These are phyloP conservation scores for Phaenicophaeus curvirostris DNA, from an alignment of 2,797 vertebrate species.

Conservation along the genomic window DNA sequence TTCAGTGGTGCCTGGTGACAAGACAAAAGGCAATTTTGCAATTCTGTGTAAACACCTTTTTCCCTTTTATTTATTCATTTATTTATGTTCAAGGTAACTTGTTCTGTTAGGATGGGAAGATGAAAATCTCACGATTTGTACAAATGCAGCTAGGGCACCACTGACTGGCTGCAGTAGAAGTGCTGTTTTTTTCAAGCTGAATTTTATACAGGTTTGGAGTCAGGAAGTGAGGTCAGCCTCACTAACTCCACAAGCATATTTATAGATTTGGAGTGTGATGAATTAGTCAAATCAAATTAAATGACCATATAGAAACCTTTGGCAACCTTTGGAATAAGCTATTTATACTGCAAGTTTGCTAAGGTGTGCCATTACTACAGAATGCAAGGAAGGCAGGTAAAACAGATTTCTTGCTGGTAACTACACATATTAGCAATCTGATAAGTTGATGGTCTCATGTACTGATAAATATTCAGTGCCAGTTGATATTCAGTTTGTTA, in stretches of 20 bases:
- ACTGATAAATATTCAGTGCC: not conserved
- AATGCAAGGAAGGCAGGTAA: not conserved
- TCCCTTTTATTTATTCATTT: rapidly evolving
- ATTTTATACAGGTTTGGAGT: not conserved
- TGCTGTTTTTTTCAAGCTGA: not conserved
- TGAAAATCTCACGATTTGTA: not conserved
- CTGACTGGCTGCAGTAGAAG: not conserved
- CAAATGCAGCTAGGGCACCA: not conserved
- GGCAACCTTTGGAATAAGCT: not conserved
- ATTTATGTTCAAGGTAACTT: not conserved
- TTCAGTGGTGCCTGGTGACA: not conserved
- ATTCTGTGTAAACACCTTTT: not conserved
- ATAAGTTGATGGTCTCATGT: not conserved
- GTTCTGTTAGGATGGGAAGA: not conserved
- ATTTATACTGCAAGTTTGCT: not conserved
- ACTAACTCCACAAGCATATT: not conserved
- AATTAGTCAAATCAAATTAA: constrained; percentile 8
- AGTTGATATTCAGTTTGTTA: not conserved
- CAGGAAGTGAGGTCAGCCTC: not conserved
- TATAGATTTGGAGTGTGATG: not conserved
- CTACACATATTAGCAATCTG: not conserved
- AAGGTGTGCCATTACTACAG: not conserved
- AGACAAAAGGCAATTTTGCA: not conserved
- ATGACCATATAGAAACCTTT: not conserved
- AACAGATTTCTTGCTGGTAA: not conserved